Percentiles rank a stretch among this genome's conserved stretches.
These are phyloP conservation scores for Maccullochella peelii DNA, from an alignment of 2,113 vertebrate species.

Conservation along the genomic window DNA sequence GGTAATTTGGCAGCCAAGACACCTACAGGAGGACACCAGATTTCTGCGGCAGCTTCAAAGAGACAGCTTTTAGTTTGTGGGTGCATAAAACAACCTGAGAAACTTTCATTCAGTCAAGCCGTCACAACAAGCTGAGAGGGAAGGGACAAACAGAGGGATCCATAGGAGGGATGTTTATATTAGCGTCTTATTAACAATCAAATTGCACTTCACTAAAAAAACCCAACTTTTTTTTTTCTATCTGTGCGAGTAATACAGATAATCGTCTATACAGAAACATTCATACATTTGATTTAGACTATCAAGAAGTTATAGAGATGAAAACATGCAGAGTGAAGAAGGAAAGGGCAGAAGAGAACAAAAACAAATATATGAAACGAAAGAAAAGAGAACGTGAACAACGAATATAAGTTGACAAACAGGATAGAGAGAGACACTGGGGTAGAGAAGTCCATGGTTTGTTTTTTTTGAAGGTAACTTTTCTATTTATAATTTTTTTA, in stretches of 20 bases:
- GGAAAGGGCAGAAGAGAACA: conserved; percentile 1
- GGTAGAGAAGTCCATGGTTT: conserved; percentile 69
- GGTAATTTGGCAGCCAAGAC: neutral
- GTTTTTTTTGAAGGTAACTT: conserved; percentile 73
- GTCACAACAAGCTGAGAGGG: conserved; percentile 42
- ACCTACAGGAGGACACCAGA: neutral
- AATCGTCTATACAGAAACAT: conserved; percentile 38
- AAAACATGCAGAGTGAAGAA: conserved; percentile 33
- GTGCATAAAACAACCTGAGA: conserved; percentile 37
- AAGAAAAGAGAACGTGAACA: conserved; percentile 31
- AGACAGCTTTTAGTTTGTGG: conserved; percentile 13
- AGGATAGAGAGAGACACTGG: neutral
- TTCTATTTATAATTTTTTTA: conserved; percentile 79
- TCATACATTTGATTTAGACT: conserved; percentile 42
- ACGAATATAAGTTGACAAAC: conserved; percentile 70
- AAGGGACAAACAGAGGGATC: neutral
- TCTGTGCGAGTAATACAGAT: conserved; percentile 18
- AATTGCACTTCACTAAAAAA: conserved; percentile 46
- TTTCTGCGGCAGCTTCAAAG: neutral
- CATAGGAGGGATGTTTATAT: conserved; percentile 14
- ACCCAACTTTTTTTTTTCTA: conserved; percentile 1
- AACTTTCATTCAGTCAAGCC: conserved; percentile 31
- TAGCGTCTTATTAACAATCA: conserved; percentile 45
- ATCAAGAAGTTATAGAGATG: conserved; percentile 21
- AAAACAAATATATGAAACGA: conserved; percentile 45